These are phyloP conservation scores for Palythoa grandiflora DNA, from an alignment of 92 coral and sea anemone species.

Conservation along the genomic window DNA sequence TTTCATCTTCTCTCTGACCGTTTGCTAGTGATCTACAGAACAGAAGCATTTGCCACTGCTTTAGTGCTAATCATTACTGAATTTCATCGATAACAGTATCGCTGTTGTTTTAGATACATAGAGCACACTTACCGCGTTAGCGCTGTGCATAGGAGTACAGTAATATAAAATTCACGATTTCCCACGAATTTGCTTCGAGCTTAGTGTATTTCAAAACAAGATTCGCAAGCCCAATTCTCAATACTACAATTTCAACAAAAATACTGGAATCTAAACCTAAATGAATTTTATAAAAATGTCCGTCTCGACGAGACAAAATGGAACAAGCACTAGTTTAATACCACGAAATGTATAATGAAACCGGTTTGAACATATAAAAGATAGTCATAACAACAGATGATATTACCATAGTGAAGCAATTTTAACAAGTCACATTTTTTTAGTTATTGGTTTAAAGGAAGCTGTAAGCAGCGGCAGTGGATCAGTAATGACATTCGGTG, in stretches of 20 bases:
- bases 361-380: too few relatives aligned
- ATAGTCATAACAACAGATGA: neutral
- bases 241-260: too few relatives aligned
- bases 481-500: neutral
- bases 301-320: neutral
- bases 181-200: too few relatives aligned
- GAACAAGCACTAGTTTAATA: neutral
- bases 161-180: too few relatives aligned
- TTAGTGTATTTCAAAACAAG: too few relatives aligned
- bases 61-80: neutral
- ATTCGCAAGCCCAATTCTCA: too few relatives aligned
- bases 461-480: neutral
- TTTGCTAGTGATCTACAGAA: constrained; percentile 72
- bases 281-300: neutral
- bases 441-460: neutral
- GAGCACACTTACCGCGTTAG: neutral
- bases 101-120: neutral
- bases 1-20: constrained; percentile 83
- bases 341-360: neutral
- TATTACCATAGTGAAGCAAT: neutral
- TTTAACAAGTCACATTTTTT: neutral
- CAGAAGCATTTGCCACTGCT: neutral
- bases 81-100: neutral
- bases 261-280: neutral
- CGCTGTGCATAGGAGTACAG: neutral